A percentile compares a stretch with the other conserved stretches of the same genome.
Conservation (phyloP, 2,113 vertebrate species). For the Centropristis striata region DNA sequence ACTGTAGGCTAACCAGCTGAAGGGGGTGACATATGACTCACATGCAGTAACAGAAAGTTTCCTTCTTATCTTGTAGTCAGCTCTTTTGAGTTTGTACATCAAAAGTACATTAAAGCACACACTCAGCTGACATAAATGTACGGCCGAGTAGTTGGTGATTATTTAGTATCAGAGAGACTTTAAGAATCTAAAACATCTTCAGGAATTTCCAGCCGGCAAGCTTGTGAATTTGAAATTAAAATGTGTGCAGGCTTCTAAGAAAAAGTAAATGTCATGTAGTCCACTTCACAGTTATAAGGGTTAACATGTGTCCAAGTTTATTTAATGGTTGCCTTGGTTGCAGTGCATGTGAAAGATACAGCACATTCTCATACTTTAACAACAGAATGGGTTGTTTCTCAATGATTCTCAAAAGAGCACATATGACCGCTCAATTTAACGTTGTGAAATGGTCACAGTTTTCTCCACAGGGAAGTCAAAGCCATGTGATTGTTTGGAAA, state of each 20-base stretch:
- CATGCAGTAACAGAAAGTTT: constrained; percentile 31
- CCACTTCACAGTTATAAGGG: too few relatives aligned
- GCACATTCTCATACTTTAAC: too few relatives aligned
- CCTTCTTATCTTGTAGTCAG: constrained; percentile 44
- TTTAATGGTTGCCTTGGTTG: too few relatives aligned
- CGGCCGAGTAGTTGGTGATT: background rate
- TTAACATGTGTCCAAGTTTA: too few relatives aligned
- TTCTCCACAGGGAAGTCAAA: too few relatives aligned
- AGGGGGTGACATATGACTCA: constrained; percentile 58
- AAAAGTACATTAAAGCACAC: constrained; percentile 10
- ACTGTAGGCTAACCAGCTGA: constrained; percentile 49
- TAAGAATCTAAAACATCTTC: background rate
- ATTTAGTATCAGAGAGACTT: background rate
- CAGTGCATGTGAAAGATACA: too few relatives aligned
- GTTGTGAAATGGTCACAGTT: too few relatives aligned
- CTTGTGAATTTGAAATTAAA: background rate
- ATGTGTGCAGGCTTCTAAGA: background rate
- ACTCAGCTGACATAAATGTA: background rate
- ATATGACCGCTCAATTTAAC: too few relatives aligned
- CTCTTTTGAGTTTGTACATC: constrained; percentile 49
- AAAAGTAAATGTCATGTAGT: background rate
- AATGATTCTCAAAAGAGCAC: too few relatives aligned
- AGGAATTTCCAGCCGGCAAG: background rate
- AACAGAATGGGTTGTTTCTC: too few relatives aligned
- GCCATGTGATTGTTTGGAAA: too few relatives aligned